These are phyloP conservation scores for Cryptoblepharus egeriae DNA, from an alignment of 2,797 vertebrate genomes.

Conservation along the genomic window DNA sequence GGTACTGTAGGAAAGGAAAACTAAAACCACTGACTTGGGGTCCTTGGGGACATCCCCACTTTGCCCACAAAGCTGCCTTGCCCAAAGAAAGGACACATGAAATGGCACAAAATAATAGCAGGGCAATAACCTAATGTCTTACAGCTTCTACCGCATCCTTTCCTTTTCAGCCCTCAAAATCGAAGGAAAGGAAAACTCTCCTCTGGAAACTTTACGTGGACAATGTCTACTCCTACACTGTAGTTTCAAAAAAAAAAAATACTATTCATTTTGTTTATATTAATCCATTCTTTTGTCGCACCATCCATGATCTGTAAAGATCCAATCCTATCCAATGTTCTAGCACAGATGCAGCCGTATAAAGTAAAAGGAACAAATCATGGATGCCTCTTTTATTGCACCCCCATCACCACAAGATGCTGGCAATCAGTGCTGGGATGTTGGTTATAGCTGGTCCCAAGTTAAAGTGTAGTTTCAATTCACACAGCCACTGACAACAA, in stretches of 20 bases:
- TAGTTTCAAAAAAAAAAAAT: neutral
- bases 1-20: slow-evolving; percentile 4
- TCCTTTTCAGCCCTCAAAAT: neutral
- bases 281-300: neutral
- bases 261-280: neutral
- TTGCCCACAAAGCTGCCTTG: neutral
- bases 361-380: too few relatives aligned
- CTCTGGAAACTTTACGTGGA: neutral
- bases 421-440: too few relatives aligned
- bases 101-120: neutral
- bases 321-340: too few relatives aligned
- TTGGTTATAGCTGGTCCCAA: too few relatives aligned
- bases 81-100: neutral
- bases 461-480: too few relatives aligned
- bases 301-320: neutral
- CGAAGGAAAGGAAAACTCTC: neutral
- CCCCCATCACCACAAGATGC: too few relatives aligned
- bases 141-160: neutral
- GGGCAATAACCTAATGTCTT: neutral
- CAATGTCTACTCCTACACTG: neutral
- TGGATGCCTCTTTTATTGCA: too few relatives aligned
- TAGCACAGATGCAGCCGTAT: too few relatives aligned
- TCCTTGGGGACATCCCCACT: neutral
- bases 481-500: neutral
- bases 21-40: neutral